These are phyloP conservation scores for Actinemys pallida DNA, from an alignment of 2,113 vertebrate species.

Conservation along the genomic window DNA sequence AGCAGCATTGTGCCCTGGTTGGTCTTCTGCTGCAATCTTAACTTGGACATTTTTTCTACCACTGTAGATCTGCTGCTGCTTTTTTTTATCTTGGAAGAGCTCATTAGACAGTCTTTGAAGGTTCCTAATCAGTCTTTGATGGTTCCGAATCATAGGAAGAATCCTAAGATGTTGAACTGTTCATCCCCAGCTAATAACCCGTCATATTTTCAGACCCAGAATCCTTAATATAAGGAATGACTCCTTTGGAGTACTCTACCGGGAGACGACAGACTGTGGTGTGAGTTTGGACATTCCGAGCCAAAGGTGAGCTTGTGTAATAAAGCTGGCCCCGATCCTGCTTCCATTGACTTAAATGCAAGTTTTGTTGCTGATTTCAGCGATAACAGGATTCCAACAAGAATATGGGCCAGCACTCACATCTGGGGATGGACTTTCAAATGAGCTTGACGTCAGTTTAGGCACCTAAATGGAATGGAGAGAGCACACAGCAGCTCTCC, in stretches of 20 bases:
- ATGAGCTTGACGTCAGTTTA: background rate
- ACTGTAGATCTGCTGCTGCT: background rate
- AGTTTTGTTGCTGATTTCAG: no score
- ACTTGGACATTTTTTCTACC: background rate
- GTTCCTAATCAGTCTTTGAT: constrained; percentile 26
- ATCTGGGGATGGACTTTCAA: background rate
- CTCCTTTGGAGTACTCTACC: background rate
- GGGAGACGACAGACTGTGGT: background rate
- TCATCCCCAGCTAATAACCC: constrained; percentile 2
- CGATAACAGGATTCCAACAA: background rate
- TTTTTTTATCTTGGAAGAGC: background rate
- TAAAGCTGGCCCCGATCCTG: background rate
- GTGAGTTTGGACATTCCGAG: background rate
- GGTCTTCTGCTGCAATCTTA: background rate
- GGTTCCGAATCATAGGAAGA: background rate
- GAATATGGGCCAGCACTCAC: background rate
- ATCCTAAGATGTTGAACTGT: constrained; percentile 22
- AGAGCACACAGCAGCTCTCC: background rate
- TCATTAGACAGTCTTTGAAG: background rate
- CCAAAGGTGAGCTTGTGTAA: background rate
- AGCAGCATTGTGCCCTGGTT: background rate
- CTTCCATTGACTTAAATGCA: background rate
- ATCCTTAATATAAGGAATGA: background rate
- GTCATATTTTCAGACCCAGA: background rate
- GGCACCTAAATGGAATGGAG: background rate